Conservation (phyloP, 2,888 invertebrate species). For the Achlya flavicornis region DNA sequence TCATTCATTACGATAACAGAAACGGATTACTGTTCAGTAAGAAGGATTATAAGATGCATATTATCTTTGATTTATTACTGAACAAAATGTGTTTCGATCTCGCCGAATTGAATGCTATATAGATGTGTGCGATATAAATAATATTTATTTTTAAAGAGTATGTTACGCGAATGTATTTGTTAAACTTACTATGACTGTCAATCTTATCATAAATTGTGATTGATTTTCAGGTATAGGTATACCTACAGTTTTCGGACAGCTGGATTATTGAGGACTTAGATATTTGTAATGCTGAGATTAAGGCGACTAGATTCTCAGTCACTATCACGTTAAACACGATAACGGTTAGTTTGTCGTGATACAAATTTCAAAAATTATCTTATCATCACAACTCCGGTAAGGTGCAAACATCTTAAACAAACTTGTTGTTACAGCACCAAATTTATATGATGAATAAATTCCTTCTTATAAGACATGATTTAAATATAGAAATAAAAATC, state of each 20-base stretch:
- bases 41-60: conserved; percentile 3
- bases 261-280: conserved; percentile 52
- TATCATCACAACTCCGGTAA: conserved; percentile 59
- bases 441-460: conserved; percentile 30
- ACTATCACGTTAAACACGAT: conserved; percentile 60
- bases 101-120: not conserved
- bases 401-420: conserved; percentile 68
- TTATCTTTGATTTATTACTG: conserved; percentile 14
- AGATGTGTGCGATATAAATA: conserved; percentile 15
- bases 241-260: conserved; percentile 39
- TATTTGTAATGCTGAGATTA: conserved; percentile 62
- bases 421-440: conserved; percentile 43
- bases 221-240: conserved; percentile 40
- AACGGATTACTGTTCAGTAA: conserved; percentile 2
- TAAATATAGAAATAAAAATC: conserved; percentile 41
- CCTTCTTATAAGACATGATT: conserved; percentile 20
- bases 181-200: conserved; percentile 41
- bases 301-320: conserved; percentile 43
- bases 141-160: not conserved
- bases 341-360: conserved; percentile 57
- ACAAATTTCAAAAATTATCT: conserved; percentile 73
- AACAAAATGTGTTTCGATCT: conserved; percentile 16
- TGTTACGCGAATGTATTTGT: conserved; percentile 16
- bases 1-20: conserved; percentile 7
- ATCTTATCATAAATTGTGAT: conserved; percentile 62